Conservation (phyloP, 37 sponge, comb jelly and placozoan genomes). For the Diacarnus erythraeanus region DNA sequence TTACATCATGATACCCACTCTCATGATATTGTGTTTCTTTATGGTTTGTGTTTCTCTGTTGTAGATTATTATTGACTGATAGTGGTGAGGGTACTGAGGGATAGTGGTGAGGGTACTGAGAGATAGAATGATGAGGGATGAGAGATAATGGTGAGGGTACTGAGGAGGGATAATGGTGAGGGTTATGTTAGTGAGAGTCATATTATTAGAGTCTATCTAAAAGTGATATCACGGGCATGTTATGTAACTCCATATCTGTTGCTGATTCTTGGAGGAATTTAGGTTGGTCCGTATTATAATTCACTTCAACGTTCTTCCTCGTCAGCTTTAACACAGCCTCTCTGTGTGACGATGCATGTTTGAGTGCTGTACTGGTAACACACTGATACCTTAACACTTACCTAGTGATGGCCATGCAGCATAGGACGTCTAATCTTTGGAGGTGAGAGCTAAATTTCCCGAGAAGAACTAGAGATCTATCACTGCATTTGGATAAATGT, state of each 20-base stretch:
- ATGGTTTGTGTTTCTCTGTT: too few species aligned
- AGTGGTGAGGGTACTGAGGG: too few species aligned
- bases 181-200: too few species aligned
- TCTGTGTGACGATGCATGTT: not conserved
- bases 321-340: constrained; percentile 46
- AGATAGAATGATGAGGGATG: too few species aligned
- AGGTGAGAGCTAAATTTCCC: constrained; percentile 51
- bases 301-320: constrained; percentile 17
- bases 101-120: too few species aligned
- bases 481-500: constrained; percentile 58
- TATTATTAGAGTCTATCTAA: constrained; percentile 17
- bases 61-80: too few species aligned
- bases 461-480: constrained; percentile 62
- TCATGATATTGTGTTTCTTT: too few species aligned
- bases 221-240: constrained; percentile 38
- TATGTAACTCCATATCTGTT: not conserved
- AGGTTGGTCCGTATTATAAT: constrained; percentile 62
- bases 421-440: constrained; percentile 50
- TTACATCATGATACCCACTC: too few species aligned
- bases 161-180: too few species aligned
- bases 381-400: constrained; percentile 3
- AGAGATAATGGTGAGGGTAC: too few species aligned
- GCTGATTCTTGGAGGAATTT: not conserved
- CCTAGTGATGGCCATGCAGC: constrained; percentile 78
- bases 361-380: not conserved